phyloP scores from a whole-genome alignment of 2,888 invertebrate species.

The Euproctis similis region DNA sequence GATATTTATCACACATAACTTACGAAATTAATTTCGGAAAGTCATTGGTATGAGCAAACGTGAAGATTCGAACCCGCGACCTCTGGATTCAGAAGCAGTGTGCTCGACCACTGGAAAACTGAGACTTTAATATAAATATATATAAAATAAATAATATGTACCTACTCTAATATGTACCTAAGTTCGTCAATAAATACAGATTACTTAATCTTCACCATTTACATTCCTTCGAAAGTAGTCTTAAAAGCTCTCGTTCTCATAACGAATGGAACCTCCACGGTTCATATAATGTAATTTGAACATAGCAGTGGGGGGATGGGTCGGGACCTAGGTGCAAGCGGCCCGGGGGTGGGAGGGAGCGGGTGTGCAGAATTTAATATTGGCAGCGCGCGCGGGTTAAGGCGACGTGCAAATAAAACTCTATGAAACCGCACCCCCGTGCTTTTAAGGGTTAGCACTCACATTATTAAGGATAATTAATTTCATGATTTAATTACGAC shows the following conservation, averaged over 20 bases:
- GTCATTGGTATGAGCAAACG: no score
- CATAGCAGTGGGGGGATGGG: slow-evolving; percentile 13
- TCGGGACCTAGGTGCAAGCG: slow-evolving; percentile 11
- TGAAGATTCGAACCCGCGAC: no score
- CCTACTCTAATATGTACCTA: no score
- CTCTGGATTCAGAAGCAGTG: no score
- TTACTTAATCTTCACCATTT: neutral
- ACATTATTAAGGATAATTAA: slow-evolving; percentile 1
- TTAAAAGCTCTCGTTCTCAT: neutral
- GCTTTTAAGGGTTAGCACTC: slow-evolving; percentile 37
- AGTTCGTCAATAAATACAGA: no score
- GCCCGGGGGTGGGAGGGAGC: slow-evolving; percentile 24
- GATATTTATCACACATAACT: no score
- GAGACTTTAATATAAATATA: no score
- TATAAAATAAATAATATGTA: no score
- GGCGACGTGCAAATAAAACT: slow-evolving; percentile 70
- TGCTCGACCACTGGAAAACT: no score
- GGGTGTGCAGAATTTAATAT: slow-evolving; percentile 62
- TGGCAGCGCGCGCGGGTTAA: slow-evolving; percentile 66
- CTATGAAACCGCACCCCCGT: slow-evolving; percentile 53
- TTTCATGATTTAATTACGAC: neutral
- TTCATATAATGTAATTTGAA: slow-evolving; percentile 56
- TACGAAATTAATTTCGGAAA: no score
- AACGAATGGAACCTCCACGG: slow-evolving; percentile 32
- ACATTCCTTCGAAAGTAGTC: neutral